Evolutionary conservation across 2,113 vertebrate genomes (phyloP), one percentile per base, ranked within the genome.

Genomic region (Notarius lentiginosus): DNA sequence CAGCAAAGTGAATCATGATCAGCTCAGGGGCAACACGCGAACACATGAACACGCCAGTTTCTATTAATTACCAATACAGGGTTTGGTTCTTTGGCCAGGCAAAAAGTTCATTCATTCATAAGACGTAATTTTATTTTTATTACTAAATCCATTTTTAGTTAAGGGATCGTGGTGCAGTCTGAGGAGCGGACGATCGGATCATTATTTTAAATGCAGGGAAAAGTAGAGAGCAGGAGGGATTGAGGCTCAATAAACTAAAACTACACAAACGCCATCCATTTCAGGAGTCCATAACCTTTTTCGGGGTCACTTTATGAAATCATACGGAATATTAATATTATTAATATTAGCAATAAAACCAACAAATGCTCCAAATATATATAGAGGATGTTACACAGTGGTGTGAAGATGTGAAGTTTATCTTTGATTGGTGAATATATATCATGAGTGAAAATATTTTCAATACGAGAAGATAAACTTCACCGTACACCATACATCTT

Each of bases 1-100:
- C n/a, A 56, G 53, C 76, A 56, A 30, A 79, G 51, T 9, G 76
- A 56, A 18, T 5, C 17, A 6, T 24, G 41, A 49, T 49, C 72
- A 24, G 72, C 51, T 56, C 75, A 53, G 24, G 75, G n/a, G 75
- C 49, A n/a, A 76, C 47, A 34, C 10, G 18, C 79, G 75, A 87
- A 27, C 70, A 20, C 17, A 63, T 65, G 41, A 27, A 56, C 60
- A 22, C 6, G 20, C 60, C 61, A 3, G 61, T 24, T 63, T 63
- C 22, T 22, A 0, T 63, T 63, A 63, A 63, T 24, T 9, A 22
- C 10, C 22, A 61, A 2, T 61, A 22, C 2, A 24, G 60, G 60
- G 1, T 61, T 18, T 58, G 17, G 18, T 60, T 60, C 18, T 60
- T 22, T 61, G 18, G 18, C 58, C 61, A 65, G 24, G 22, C 18